Conservation (phyloP, 2,888 invertebrate species). For the Amphipoea lucens region DNA sequence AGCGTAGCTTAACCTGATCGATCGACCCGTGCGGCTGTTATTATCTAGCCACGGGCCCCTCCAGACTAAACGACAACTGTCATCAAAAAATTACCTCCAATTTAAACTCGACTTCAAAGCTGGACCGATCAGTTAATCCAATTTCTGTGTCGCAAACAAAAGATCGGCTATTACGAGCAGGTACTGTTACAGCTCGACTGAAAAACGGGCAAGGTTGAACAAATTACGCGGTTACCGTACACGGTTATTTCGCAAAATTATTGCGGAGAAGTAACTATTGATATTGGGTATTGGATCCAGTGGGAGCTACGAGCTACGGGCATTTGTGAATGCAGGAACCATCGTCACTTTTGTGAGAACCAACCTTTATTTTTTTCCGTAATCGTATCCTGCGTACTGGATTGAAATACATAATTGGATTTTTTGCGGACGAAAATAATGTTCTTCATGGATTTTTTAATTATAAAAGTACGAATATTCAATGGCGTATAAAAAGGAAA, state of each 20-base stretch:
- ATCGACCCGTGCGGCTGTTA: too few relatives aligned
- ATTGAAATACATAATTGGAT: not conserved
- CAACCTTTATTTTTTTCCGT: not conserved
- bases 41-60: too few relatives aligned
- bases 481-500: too few relatives aligned
- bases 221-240: slow-evolving; percentile 64
- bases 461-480: not conserved
- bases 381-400: not conserved
- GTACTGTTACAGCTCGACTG: slow-evolving; percentile 57
- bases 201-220: slow-evolving; percentile 70
- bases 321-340: not conserved
- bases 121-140: slow-evolving; percentile 39
- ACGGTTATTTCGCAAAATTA: slow-evolving; percentile 65
- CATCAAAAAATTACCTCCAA: too few relatives aligned
- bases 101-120: too few relatives aligned
- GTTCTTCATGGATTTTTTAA: not conserved
- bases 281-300: slow-evolving; percentile 27
- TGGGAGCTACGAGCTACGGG: not conserved
- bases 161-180: slow-evolving; percentile 18
- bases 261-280: slow-evolving; percentile 62
- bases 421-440: not conserved
- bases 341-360: not conserved
- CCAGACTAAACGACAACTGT: too few relatives aligned
- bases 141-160: slow-evolving; percentile 47
- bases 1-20: too few relatives aligned